Evolutionary conservation across 2,888 invertebrate species (phyloP).

Genomic region (Iphiclides podalirius): DNA sequence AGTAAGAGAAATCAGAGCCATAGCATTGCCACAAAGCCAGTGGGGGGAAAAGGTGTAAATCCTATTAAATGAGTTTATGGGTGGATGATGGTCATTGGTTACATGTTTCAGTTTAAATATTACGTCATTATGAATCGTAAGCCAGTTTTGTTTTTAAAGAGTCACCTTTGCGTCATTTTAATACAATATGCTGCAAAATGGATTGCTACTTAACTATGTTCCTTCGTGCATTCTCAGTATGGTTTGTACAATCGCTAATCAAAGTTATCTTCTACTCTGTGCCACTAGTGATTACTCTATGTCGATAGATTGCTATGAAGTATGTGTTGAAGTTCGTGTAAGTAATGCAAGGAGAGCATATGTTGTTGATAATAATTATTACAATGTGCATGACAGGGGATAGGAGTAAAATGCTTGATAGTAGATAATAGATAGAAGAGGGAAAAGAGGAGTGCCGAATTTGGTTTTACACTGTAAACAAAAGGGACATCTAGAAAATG

Average conservation of each 20-base stretch:
- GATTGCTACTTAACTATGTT: constrained; percentile 14
- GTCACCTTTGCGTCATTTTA: neutral
- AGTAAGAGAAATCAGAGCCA: constrained; percentile 57
- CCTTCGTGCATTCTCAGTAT: constrained; percentile 14
- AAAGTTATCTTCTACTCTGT: constrained; percentile 9
- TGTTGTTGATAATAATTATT: neutral
- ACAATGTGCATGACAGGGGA: constrained; percentile 10
- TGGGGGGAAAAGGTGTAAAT: constrained; percentile 65
- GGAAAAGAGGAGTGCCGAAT: neutral
- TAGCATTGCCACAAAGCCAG: constrained; percentile 78
- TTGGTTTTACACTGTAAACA: neutral
- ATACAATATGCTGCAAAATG: constrained; percentile 11
- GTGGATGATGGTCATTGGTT: constrained; percentile 47
- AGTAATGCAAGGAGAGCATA: constrained; percentile 6
- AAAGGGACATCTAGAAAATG: neutral
- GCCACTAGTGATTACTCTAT: constrained; percentile 7
- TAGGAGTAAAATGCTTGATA: constrained; percentile 4
- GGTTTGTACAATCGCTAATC: neutral
- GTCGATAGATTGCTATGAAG: neutral
- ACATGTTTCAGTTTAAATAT: constrained; percentile 34
- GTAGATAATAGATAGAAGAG: neutral
- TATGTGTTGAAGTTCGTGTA: neutral
- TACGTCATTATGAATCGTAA: neutral
- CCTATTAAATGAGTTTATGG: constrained; percentile 53
- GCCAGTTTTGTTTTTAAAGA: neutral